Evolutionary conservation across 1,140 invertebrate genomes (phyloP), one percentile per base, ranked within the genome.

Genomic region (Colletes latitarsis): DNA sequence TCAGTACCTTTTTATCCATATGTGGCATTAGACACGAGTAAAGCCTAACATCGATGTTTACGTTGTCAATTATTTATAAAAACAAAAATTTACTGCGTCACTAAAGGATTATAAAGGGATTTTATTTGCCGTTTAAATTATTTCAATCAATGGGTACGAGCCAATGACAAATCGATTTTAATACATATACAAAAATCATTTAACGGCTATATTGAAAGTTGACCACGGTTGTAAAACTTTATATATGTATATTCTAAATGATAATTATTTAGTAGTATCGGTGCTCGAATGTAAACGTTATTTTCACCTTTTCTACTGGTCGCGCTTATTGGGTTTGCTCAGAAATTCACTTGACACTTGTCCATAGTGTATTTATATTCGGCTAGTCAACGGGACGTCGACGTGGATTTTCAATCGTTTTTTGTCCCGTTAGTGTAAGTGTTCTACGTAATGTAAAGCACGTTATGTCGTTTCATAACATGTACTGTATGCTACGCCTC

Each of bases 1-100:
- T 96, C 83, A 95, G 95, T 94, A 96, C 96, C 85, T 96, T 96
- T 91, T 93, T 97, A 80, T 97, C 96, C 78, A 95, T 97, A 85
- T 96, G 95, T 89, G 96, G 96, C 53, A 94, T 96, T 52, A 93
- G 95, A 82, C 95, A 96, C 88, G 93, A 95, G 85, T 94, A 91
- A 91, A 88, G 67, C 66, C 62, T 83, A 67, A 76, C 60, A 66
- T 78, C 75, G 55, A 66, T 85, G 69, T 78, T 79, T 88, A 88
- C 72, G 72, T 77, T 76, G 83, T 88, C 87, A 86, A 88, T 88
- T 88, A 87, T 71, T 77, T 68, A 63, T 79, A 64, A 46, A 66
- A 64, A 17, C 1, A 64, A 64, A 57, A 68, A 55, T 15, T 72
- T 63, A 71, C 52, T 73, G 58, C 64, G 49, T 73, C 60, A 46